These are phyloP conservation scores for Botrylloides violaceus DNA, from an alignment of 23 tunicate genomes.

Conservation along the genomic window DNA sequence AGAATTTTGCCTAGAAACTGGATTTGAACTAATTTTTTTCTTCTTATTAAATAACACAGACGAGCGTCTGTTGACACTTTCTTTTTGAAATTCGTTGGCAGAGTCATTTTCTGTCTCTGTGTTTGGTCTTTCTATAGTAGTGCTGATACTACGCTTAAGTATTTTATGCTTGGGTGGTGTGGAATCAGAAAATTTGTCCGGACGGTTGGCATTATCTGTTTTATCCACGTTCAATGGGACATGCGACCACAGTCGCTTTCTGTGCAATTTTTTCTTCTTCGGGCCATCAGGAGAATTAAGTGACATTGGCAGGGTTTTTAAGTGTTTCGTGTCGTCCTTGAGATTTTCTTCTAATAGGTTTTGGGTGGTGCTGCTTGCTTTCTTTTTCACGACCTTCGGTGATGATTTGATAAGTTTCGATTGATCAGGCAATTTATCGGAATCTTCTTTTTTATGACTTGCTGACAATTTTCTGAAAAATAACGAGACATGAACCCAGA, in stretches of 20 bases:
- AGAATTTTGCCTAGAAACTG: constrained; percentile 11
- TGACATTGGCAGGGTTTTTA: constrained; percentile 7
- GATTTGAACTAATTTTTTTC: constrained; percentile 12
- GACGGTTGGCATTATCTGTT: no score
- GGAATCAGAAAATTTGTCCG: no score
- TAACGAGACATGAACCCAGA: not conserved
- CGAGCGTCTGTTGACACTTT: constrained; percentile 56
- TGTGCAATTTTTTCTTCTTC: constrained; percentile 20
- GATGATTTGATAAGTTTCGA: not conserved
- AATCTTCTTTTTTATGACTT: not conserved
- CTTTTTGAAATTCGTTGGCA: constrained; percentile 2
- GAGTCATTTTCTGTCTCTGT: not conserved
- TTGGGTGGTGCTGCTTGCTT: not conserved
- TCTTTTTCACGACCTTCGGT: not conserved
- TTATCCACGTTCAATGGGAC: not conserved
- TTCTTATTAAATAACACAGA: constrained; percentile 75
- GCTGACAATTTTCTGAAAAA: not conserved
- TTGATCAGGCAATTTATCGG: not conserved
- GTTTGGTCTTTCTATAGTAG: not conserved
- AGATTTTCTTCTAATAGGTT: not conserved
- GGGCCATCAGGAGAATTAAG: constrained; percentile 13
- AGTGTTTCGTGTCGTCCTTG: not conserved
- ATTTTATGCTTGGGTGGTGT: not conserved
- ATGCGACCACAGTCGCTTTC: constrained; percentile 20
- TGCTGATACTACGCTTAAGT: constrained; percentile 1